These are phyloP conservation scores for Hystrix brachyura DNA, from an alignment of 2,113 vertebrate species.

Conservation along the genomic window DNA sequence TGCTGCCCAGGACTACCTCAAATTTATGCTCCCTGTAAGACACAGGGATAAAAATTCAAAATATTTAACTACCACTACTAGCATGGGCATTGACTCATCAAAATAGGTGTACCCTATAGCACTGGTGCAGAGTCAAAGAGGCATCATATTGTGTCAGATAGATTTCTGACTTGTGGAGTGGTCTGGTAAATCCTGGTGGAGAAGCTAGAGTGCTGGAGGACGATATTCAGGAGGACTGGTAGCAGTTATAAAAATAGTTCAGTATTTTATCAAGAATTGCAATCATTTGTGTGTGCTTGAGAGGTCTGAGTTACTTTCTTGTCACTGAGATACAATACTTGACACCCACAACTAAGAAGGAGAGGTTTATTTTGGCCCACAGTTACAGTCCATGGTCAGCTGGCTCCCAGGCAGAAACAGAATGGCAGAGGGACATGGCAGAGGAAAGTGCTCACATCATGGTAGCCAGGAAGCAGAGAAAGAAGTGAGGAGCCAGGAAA, in stretches of 20 bases:
- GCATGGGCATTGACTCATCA: not conserved
- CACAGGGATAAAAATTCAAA: not conserved
- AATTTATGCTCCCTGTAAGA: not conserved
- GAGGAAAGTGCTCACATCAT: not conserved
- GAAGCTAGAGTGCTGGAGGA: not conserved
- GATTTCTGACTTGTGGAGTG: not conserved
- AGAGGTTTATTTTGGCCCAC: not conserved
- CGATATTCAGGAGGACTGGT: not conserved
- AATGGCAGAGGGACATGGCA: not conserved
- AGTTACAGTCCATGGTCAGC: not conserved
- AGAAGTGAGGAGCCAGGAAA: not conserved
- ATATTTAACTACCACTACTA: not conserved
- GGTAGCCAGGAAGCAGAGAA: not conserved
- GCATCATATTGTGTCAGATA: not conserved
- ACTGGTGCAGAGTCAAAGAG: not conserved
- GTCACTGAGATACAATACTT: not conserved
- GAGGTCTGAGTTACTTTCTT: not conserved
- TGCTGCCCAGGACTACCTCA: not conserved
- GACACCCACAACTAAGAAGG: not conserved
- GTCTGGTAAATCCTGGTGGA: not conserved
- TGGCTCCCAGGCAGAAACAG: not conserved
- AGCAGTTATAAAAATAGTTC: conserved; percentile 1
- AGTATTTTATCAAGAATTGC: conserved; percentile 5
- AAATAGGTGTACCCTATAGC: not conserved
- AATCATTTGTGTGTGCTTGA: not conserved